Evolutionary conservation across 2,797 vertebrate species (phyloP).

Genomic region (Poecilia picta): DNA sequence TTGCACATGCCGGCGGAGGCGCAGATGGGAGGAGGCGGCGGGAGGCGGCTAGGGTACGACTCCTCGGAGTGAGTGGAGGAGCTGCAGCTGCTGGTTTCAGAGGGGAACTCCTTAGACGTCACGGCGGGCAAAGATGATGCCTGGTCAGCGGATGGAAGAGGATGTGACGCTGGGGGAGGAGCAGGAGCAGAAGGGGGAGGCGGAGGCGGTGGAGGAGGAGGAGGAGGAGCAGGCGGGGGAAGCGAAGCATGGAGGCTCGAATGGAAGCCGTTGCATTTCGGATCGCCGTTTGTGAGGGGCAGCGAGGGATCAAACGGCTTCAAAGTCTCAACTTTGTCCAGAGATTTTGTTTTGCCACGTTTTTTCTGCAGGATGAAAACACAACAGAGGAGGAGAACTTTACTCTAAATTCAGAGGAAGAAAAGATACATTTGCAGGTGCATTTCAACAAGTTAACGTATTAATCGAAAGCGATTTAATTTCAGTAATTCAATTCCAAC

Average conservation of each 20-base stretch:
- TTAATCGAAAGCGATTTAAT: not conserved
- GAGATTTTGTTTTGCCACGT: conserved; percentile 90
- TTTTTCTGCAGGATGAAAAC: conserved; percentile 86
- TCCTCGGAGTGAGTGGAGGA: conserved; percentile 92
- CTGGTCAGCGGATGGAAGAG: conserved; percentile 43
- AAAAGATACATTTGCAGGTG: not conserved
- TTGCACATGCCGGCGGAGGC: conserved; percentile 84
- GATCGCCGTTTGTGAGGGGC: conserved; percentile 81
- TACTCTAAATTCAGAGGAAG: conserved; percentile 12
- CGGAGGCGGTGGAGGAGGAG: conserved; percentile 59
- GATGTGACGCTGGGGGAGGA: conserved; percentile 67
- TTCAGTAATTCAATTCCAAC: not conserved
- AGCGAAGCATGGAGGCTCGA: conserved; percentile 79
- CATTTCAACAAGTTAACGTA: not conserved
- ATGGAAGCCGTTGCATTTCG: conserved; percentile 85
- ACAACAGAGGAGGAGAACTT: conserved; percentile 1
- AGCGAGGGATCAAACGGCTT: conserved; percentile 77
- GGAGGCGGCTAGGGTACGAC: conserved; percentile 87
- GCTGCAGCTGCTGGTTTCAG: conserved; percentile 90
- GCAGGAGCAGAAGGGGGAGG: not conserved
- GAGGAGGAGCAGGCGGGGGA: conserved; percentile 64
- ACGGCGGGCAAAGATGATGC: conserved; percentile 80
- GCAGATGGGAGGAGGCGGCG: conserved; percentile 79
- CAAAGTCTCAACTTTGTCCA: conserved; percentile 89
- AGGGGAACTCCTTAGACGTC: conserved; percentile 84